Evolutionary conservation across 2,113 vertebrate species (phyloP), one percentile per base, ranked within the genome.

Genomic region (Rhombomys opimus): DNA sequence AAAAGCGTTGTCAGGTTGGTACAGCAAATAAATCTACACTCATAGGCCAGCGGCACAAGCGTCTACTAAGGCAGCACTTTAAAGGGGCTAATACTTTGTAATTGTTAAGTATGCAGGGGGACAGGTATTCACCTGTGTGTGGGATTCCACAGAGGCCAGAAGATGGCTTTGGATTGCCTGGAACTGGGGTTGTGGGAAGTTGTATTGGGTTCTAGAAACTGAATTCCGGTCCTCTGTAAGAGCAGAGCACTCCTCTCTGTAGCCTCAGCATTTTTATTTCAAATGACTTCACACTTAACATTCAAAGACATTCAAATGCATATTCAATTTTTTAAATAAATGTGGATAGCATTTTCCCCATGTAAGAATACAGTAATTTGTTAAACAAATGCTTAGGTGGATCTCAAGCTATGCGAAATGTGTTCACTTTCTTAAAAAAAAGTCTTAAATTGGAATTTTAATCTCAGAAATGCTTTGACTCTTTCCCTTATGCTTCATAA

Each of bases 401-500:
- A 75, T 3, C 35, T 57, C 35, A 50, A 57, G 52, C 13, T 63
- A 65, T 52, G 70, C 67, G 35, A 93, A 90, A 78, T 46, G 30
- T 75, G 82, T 78, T 8, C 17, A 70, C n/a, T 78, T 90, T 78
- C 86, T 80, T 80, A 89, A 88, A 59, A 38, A 50, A 38, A 18
- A 65, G 15, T 84, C 15, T 82, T 50, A 95, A 85, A 96, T 75
- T 63, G 20, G 10, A 25, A 84, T 65, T 52, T 91, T 89, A 85
- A 50, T 80, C 35, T 80, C 13, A 32, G 63, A 94, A 92, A 27
- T 80, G 54, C 95, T 65, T 25, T 15, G 46, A 2, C 14, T 7
- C 11, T 84, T 61, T 25, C 20, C 22, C 70, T 25, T 2, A 81
- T 5, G 38, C 89, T 82, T 61, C 78, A 78, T 22, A 9, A 78